Base-by-base conservation (phyloP, 2,888 invertebrate genomes). In the Crepidodera aurea region DNA sequence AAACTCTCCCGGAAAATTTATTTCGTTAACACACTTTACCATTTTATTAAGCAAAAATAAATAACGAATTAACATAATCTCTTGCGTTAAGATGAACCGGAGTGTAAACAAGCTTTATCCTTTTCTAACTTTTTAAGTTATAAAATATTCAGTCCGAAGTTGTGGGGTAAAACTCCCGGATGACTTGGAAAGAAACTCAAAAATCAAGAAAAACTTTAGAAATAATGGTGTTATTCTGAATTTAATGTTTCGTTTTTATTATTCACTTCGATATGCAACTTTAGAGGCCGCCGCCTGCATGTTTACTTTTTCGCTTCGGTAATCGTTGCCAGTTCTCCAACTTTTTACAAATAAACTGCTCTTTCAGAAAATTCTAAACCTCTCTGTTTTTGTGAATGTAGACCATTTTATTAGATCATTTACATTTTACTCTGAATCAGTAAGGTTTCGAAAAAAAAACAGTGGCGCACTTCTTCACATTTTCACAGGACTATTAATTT, bases 71-170 rank as follows among this genome's bases (percentile, higher is more conserved):
- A 69, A 60, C 67, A 69, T 69, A 69, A 69, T 69, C 69, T 56
- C 51, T 56, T 53, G 54, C 64, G 67, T 69, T 59, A 29, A 63
- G 59, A 62, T 62, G 62, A 61, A 60, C 57, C 60, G 59, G 50
- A 66, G 66, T 63, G 66, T 68, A 66, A 66, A 68, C 62, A 68
- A 62, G 54, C 44, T 55, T 59, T 51, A 55, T 62, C 65, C 64
- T 65, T 64, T 64, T 73, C 70, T 65, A 69, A 71, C 69, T 73
- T 72, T 69, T 70, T 70, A 73, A 73, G 69, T 64, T 72, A 70
- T 75, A 71, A 75, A 74, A 75, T 75, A 75, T 75, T 75, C 74
- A 73, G 69, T 63, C 70, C 69, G 66, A 69, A 72, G 66, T 72
- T 71, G 67, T 61, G 48, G 53, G 60, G 64, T 56, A 60, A 42